Conservation (phyloP, 2,888 invertebrate genomes). For the Heliconius ismenius region DNA sequence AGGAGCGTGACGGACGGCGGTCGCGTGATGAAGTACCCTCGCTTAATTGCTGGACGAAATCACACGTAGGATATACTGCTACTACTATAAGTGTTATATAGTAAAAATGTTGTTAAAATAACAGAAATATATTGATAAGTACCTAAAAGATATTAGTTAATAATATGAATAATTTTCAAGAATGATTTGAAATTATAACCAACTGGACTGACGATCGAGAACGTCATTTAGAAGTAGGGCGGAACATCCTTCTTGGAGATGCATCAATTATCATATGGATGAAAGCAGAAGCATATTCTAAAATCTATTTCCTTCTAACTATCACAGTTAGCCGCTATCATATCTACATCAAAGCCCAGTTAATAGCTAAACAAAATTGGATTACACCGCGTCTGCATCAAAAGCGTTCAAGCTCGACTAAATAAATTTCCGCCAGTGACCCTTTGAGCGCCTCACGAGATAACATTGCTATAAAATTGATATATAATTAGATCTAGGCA, state of each 20-base stretch:
- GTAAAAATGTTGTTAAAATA: background rate
- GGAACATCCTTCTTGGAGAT: background rate
- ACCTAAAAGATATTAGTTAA: background rate
- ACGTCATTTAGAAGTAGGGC: background rate
- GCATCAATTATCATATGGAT: background rate
- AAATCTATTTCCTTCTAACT: background rate
- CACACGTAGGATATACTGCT: slow-evolving; percentile 18
- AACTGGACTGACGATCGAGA: background rate
- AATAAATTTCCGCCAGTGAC: slow-evolving; percentile 61
- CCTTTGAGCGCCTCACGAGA: slow-evolving; percentile 54
- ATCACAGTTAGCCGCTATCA: slow-evolving; percentile 9
- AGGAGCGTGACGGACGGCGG: slow-evolving; percentile 60
- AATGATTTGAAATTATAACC: too few relatives aligned
- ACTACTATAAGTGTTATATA: background rate
- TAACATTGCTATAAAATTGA: slow-evolving; percentile 66
- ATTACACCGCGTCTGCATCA: slow-evolving; percentile 46
- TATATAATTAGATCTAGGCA: slow-evolving; percentile 68
- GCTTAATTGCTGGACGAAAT: slow-evolving; percentile 49
- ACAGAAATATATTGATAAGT: background rate
- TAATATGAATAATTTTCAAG: too few relatives aligned
- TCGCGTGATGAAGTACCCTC: slow-evolving; percentile 63
- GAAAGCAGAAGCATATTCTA: background rate
- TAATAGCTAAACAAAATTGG: slow-evolving; percentile 48
- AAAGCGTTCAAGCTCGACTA: slow-evolving; percentile 47
- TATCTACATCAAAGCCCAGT: slow-evolving; percentile 34